Conservation (phyloP, 1,140 invertebrate species). For the Homarus americanus region DNA sequence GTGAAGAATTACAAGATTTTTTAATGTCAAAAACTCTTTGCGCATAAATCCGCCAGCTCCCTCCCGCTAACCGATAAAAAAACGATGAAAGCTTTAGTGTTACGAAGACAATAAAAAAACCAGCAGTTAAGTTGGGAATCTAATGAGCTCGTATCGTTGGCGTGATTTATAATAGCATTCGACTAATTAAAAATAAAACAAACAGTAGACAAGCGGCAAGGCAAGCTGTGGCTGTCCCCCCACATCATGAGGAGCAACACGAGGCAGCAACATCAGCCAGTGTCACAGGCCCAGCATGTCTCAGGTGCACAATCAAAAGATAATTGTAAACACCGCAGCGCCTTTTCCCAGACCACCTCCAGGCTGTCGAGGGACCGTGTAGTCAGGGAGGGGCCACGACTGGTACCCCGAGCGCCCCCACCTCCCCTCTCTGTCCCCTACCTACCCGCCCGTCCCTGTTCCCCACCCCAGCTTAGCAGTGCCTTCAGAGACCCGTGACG, state of each 20-base stretch:
- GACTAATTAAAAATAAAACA: neutral
- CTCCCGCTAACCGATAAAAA: no score
- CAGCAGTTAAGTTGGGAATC: no score
- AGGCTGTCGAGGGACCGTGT: neutral
- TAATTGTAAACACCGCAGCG: constrained; percentile 8
- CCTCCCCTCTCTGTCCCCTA: neutral
- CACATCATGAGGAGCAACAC: neutral
- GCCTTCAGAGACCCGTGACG: constrained; percentile 42
- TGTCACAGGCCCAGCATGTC: neutral
- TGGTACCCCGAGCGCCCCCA: no score
- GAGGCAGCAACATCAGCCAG: neutral
- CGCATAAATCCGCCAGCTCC: no score
- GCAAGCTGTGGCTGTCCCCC: neutral
- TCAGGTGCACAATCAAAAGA: constrained; percentile 29
- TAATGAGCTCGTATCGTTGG: neutral
- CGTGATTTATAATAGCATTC: neutral
- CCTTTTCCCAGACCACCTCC: neutral
- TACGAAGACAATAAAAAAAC: no score
- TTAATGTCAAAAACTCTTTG: no score
- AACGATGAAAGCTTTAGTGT: no score
- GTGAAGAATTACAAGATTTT: no score
- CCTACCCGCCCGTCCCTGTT: neutral
- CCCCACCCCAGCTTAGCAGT: constrained; percentile 21
- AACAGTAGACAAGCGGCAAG: neutral
- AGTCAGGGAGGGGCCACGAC: neutral